Percentiles rank a stretch among this genome's conserved stretches.
phyloP scores from a whole-genome alignment of 2,113 vertebrate genomes.

The Chloropsis hardwickii region DNA sequence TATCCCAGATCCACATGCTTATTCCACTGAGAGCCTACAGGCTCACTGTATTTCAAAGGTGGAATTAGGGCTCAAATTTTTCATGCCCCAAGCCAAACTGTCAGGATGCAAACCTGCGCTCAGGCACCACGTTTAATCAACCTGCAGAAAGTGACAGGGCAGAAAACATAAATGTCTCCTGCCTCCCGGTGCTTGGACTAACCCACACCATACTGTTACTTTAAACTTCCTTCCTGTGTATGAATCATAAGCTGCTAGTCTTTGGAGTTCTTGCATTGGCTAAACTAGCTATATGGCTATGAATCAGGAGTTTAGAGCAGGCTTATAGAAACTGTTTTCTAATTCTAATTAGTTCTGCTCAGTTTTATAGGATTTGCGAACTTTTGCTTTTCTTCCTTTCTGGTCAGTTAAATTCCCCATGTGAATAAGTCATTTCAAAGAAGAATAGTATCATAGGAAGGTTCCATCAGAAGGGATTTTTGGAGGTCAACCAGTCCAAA shows the following conservation, averaged over 20 bases:
- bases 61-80: not conserved
- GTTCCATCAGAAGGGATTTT: not conserved
- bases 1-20: not conserved
- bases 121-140: not conserved
- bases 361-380: not conserved
- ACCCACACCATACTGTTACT: not conserved
- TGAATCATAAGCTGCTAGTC: not conserved
- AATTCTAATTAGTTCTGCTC: not conserved
- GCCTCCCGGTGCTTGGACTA: not conserved
- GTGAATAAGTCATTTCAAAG: not conserved
- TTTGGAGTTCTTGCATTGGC: not conserved
- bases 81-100: not conserved
- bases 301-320: not conserved
- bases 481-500: not conserved
- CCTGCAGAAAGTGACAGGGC: not conserved
- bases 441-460: not conserved
- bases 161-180: not conserved
- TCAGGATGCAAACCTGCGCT: not conserved
- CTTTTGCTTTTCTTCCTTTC: not conserved
- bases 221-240: not conserved
- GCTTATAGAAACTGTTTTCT: not conserved
- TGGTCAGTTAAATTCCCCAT: not conserved
- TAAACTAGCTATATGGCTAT: not conserved
- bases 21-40: not conserved
- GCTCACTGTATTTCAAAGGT: not conserved